Evolutionary conservation across 2,888 invertebrate species (phyloP), one percentile per base, ranked within the genome.

Genomic region (Lepetodrilus schrolli): DNA sequence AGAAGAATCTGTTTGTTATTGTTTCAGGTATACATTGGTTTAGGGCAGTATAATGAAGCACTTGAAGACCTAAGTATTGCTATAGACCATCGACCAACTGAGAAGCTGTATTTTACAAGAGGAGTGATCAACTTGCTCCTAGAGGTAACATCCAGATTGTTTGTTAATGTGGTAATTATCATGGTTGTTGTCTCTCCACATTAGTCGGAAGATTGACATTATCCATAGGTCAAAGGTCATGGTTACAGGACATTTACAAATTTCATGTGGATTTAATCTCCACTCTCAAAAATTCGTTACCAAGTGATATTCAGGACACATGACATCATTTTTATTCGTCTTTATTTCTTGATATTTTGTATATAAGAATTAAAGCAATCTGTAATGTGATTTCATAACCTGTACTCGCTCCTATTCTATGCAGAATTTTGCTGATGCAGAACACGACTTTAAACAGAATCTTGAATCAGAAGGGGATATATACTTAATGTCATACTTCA

Each of bases 341-440:
- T n/a, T n/a, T n/a, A n/a, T n/a, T n/a, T n/a, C n/a, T 65, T 65
- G 23, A 23, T 17, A 3, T 66, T 17, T 36, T 26, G 8, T 5
- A 7, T 20, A n/a, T 4, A 66, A 37, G 3, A 23, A 48, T 48
- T 70, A 48, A 26, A 30, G 51, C 36, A n/a, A 3, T 50, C 51
- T n/a, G 13, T 2, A 1, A 20, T 34, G 47, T n/a, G 2, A 20
- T 37, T 50, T 20, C 30, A n/a, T n/a, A n/a, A n/a, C n/a, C n/a
- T n/a, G n/a, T n/a, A n/a, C n/a, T n/a, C 21, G 4, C 4, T 71
- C 17, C 34, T 23, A 38, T 20, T 26, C 68, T 65, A 74, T 74
- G 4, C 70, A 87, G 85, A 85, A 87, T 66, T 85, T 84, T 78
- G 76, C 75, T 20, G 79, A 81, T 47, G 87, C 87, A 10, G 87